Evolutionary conservation across 2,888 invertebrate genomes (phyloP).

Genomic region (Tuberolachnus salignus): DNA sequence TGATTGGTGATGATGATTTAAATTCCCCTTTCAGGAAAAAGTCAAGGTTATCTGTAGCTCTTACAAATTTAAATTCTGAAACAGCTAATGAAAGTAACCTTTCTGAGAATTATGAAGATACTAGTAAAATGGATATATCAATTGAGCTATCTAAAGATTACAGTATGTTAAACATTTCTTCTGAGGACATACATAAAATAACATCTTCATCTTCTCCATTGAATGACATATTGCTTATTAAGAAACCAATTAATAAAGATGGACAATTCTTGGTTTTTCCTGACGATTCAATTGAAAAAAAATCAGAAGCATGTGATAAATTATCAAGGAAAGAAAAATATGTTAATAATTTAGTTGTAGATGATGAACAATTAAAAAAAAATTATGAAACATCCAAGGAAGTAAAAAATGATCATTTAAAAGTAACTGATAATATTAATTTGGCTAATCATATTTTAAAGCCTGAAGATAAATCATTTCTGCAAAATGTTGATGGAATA

Average conservation of each 20-base stretch:
- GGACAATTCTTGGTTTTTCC: not conserved
- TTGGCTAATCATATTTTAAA: not conserved
- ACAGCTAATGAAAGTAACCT: not conserved
- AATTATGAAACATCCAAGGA: not conserved
- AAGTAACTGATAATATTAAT: not conserved
- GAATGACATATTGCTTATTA: not conserved
- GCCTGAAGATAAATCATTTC: not conserved
- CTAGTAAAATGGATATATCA: slow-evolving; percentile 37
- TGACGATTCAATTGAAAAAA: not conserved
- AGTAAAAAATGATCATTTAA: not conserved
- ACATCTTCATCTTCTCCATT: not conserved
- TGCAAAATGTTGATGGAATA: not conserved
- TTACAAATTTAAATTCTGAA: not conserved
- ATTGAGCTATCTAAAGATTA: not conserved
- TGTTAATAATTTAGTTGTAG: not conserved
- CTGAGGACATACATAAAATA: not conserved
- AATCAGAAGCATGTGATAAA: not conserved
- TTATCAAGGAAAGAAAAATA: not conserved
- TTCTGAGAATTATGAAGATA: not conserved
- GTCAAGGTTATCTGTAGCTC: slow-evolving; percentile 8
- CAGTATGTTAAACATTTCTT: not conserved
- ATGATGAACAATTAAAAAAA: not conserved
- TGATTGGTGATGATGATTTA: slow-evolving; percentile 17
- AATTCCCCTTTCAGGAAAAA: slow-evolving; percentile 49
- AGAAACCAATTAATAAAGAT: slow-evolving; percentile 1